phyloP scores from a whole-genome alignment of 1,140 invertebrate species.

The Drosophila asahinai region DNA sequence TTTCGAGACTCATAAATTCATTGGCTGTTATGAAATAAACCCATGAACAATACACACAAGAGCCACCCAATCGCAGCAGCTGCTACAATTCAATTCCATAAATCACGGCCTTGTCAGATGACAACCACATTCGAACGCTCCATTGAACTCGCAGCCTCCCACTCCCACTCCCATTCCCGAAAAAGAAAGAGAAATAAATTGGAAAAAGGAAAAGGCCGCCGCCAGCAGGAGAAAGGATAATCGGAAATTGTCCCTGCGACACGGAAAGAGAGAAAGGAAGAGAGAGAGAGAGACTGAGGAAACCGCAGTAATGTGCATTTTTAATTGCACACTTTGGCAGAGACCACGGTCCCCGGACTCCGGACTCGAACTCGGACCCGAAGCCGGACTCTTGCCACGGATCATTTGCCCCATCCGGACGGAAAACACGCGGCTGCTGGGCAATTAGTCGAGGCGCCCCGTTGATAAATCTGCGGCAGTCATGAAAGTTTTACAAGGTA shows the following conservation, averaged over 20 bases:
- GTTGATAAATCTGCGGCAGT: constrained; percentile 69
- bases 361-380: neutral
- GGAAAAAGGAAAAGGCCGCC: constrained; percentile 21
- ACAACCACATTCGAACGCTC: constrained; percentile 37
- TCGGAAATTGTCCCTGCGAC: constrained; percentile 25
- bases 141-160: constrained; percentile 38
- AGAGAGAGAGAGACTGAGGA: neutral
- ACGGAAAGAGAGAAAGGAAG: neutral
- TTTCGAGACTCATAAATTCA: constrained; percentile 40
- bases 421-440: constrained; percentile 28
- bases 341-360: constrained; percentile 13
- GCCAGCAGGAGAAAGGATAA: constrained; percentile 17
- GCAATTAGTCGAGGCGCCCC: constrained; percentile 58
- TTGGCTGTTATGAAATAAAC: constrained; percentile 28
- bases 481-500: constrained; percentile 75
- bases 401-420: constrained; percentile 59
- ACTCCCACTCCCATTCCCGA: neutral
- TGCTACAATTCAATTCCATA: constrained; percentile 46
- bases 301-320: constrained; percentile 56
- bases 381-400: constrained; percentile 15
- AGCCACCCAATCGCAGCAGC: constrained; percentile 24
- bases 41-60: constrained; percentile 13
- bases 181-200: constrained; percentile 17
- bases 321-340: constrained; percentile 57
- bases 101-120: constrained; percentile 63